phyloP scores from a whole-genome alignment of 2,113 vertebrate species.

The Hipposideros armiger region DNA sequence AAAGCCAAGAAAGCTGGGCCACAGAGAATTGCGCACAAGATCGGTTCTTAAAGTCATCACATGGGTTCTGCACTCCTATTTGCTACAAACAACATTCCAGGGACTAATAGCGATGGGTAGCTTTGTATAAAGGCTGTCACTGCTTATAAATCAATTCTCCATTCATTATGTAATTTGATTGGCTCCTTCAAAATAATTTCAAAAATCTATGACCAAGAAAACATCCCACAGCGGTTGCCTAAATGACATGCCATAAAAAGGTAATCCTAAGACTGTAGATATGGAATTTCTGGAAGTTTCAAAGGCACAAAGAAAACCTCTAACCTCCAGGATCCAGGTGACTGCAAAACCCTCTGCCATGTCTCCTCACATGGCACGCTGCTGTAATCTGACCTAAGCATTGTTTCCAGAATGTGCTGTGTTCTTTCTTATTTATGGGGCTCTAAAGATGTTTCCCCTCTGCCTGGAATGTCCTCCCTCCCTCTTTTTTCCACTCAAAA shows the following conservation, averaged over 20 bases:
- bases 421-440: background rate
- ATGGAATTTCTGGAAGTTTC: background rate
- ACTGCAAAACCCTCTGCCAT: background rate
- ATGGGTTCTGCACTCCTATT: background rate
- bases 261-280: background rate
- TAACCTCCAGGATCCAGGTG: no score
- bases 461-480: background rate
- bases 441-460: background rate
- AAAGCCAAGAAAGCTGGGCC: background rate
- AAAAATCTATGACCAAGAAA: background rate
- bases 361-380: background rate
- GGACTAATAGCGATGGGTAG: background rate
- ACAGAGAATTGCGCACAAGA: background rate
- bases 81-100: background rate
- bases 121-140: background rate
- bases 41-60: background rate
- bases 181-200: constrained; percentile 38
- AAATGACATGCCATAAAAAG: background rate
- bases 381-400: background rate
- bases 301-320: background rate
- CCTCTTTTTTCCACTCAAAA: background rate
- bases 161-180: background rate
- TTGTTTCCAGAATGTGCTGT: background rate
- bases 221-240: background rate
- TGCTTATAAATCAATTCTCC: background rate